Evolutionary conservation across 2,113 vertebrate species (phyloP).

Genomic region (Platichthys flesus): DNA sequence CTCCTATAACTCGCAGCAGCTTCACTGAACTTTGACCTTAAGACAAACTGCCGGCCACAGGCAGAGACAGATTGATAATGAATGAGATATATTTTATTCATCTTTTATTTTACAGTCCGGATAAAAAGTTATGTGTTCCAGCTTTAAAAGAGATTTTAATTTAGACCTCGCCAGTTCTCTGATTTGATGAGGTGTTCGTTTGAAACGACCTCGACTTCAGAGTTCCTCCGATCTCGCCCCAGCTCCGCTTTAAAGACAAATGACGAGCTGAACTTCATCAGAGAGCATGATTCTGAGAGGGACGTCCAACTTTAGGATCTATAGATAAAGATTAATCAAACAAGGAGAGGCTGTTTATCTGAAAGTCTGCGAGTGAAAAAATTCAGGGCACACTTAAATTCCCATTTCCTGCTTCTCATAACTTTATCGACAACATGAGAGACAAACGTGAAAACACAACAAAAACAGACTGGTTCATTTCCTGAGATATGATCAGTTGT

Average conservation of each 20-base stretch:
- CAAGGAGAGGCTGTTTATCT: constrained; percentile 11
- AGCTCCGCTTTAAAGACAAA: constrained; percentile 37
- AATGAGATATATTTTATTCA: constrained; percentile 30
- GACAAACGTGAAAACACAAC: too few species aligned
- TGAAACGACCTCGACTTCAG: constrained; percentile 31
- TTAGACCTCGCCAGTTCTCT: neutral
- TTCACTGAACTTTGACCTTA: too few species aligned
- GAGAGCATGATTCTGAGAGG: neutral
- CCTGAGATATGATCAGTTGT: too few species aligned
- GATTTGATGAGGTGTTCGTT: neutral
- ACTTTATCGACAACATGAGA: too few species aligned
- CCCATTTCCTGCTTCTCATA: neutral
- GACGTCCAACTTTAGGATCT: too few species aligned
- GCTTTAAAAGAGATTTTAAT: constrained; percentile 10
- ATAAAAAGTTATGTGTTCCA: neutral
- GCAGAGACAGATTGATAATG: constrained; percentile 19
- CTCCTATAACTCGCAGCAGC: too few species aligned
- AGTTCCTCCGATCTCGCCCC: constrained; percentile 4
- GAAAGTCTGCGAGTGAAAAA: constrained; percentile 9
- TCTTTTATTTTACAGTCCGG: neutral
- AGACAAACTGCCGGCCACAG: neutral
- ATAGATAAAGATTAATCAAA: constrained; percentile 4
- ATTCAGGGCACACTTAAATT: neutral
- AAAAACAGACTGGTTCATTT: too few species aligned
- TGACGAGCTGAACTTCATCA: constrained; percentile 17